Evolutionary conservation across 2,888 invertebrate genomes (phyloP), one percentile per base, ranked within the genome.

Genomic region (Enoplolaimus lenunculus): DNA sequence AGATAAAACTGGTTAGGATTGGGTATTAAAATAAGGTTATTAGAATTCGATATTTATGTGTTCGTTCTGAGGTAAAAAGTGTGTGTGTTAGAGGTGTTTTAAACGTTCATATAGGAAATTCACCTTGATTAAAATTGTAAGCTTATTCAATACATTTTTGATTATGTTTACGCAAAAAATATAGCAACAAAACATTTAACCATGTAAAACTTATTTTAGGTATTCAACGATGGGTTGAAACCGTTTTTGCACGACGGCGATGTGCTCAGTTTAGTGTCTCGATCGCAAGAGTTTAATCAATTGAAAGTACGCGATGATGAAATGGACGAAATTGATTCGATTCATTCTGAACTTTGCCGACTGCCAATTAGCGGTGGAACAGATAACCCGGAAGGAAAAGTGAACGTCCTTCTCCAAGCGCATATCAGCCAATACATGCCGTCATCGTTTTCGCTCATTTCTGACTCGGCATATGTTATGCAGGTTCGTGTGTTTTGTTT

Each of bases 281-380:
- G 88, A 73, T 89, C 97, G 1, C 90, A 91, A 65, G 98, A 98
- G 82, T 98, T 99, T 82, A 88, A 91, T 73, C 94, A 97, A 78
- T 85, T 97, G 0, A 95, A 95, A 85, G 90, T 89, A 0, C 86
- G 98, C 69, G 95, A 97, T 79, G 97, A 98, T 80, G 98, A 98
- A 81, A 81, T 93, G 76, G 86, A 88, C 21, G 97, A 99, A 80
- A 82, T 99, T 69, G 92, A 93, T 81, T 84, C 86, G 62, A 84
- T 94, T 28, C 84, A 87, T 34, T 83, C 85, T 34, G 85, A 87
- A 26, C 87, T 87, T 78, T 91, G 94, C 78, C 88, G 89, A 78
- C 84, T 91, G 34, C 85, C 87, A 33, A 89, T 91, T 0, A 86
- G 87, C 73, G 89, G 91, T 3, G 90, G 91, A 0, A 87, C 88